Percentiles rank a stretch among this genome's conserved stretches.
Evolutionary conservation across 1,140 invertebrate genomes (phyloP).

Genomic region (Globodera ellingtonae): DNA sequence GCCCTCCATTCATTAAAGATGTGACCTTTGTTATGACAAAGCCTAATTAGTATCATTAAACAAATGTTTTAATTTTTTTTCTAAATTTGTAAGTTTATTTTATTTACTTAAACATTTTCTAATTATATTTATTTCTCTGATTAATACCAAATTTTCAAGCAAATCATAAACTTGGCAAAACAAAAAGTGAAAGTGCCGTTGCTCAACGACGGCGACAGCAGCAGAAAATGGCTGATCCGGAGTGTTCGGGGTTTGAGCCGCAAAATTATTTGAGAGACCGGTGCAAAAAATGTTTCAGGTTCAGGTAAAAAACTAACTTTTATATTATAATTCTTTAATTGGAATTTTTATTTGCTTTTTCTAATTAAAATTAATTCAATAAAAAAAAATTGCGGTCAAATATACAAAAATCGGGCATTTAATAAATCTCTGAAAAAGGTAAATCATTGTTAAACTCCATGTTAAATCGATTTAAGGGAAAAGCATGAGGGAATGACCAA

Average conservation of each 20-base stretch:
- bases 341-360: neutral
- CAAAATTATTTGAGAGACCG: slow-evolving; percentile 62
- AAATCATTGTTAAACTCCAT: neutral
- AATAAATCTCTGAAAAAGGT: neutral
- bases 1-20: too few species aligned
- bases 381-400: neutral
- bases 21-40: too few species aligned
- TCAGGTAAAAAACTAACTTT: slow-evolving; percentile 39
- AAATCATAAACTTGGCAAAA: neutral
- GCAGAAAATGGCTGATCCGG: neutral
- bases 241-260: slow-evolving; percentile 61
- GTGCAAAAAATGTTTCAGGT: slow-evolving; percentile 60
- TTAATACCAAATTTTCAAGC: neutral
- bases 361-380: neutral
- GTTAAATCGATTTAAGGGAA: neutral
- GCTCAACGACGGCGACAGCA: neutral
- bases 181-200: neutral
- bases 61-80: too few species aligned
- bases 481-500: neutral
- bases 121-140: neutral
- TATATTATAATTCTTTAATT: neutral
- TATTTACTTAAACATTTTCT: too few species aligned
- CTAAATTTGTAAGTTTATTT: too few species aligned
- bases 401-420: neutral
- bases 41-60: too few species aligned